These are phyloP conservation scores for Heteromyza rotundicornis DNA, from an alignment of 2,888 invertebrate species.

Conservation along the genomic window DNA sequence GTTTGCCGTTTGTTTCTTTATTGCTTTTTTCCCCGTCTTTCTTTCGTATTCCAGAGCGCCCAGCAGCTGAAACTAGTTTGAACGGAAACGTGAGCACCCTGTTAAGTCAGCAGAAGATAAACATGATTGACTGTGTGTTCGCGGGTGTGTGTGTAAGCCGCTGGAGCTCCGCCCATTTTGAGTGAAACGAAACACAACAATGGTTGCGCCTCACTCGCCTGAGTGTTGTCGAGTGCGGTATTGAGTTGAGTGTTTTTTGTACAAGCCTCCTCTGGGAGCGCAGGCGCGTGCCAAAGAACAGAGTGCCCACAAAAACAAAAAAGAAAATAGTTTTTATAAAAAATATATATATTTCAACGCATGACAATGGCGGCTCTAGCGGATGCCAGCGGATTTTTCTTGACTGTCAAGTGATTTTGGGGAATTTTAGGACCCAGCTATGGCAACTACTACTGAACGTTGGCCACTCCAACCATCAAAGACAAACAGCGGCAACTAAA, in stretches of 20 bases:
- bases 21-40: no score
- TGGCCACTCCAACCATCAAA: conserved; percentile 19
- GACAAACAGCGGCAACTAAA: conserved; percentile 16
- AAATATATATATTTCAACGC: background rate
- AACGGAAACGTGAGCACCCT: conserved; percentile 7
- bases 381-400: background rate
- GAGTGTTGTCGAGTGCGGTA: background rate
- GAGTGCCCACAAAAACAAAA: conserved; percentile 8
- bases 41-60: no score
- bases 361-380: background rate
- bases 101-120: background rate
- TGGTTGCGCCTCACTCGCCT: conserved; percentile 12
- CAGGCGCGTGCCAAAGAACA: conserved; percentile 10
- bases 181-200: conserved; percentile 18
- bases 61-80: background rate
- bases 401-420: no score
- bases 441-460: background rate
- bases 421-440: no score
- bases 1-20: no score
- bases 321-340: conserved; percentile 6
- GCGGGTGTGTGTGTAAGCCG: background rate
- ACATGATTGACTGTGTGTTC: background rate
- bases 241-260: conserved; percentile 2
- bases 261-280: background rate
- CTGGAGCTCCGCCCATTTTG: conserved; percentile 24